Evolutionary conservation across 2,888 invertebrate species (phyloP), one percentile per base, ranked within the genome.

Genomic region (Halictus quadricinctus): DNA sequence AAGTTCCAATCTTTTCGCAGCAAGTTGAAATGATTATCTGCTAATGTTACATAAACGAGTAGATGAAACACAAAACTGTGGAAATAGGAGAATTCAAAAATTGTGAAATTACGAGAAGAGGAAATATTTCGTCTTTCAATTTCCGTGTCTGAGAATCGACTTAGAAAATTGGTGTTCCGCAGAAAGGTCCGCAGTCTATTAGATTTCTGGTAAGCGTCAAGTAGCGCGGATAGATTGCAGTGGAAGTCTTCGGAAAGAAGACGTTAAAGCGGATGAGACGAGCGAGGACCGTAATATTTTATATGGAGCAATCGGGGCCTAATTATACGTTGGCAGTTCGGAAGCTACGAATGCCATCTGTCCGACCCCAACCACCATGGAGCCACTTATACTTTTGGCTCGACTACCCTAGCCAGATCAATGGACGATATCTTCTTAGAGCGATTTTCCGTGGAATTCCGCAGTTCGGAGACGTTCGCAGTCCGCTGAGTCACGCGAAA

Each of bases 401-500:
- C 73, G 10, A 50, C 54, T 58, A 58, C 54, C 48, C 66, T 21
- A n/a, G 66, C 48, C 76, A 29, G 81, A 76, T 81, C 83, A 80
- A 80, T 83, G 83, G 13, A 46, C 13, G 43, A 75, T 80, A 75
- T 70, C 58, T 80, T 74, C 70, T 81, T 81, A 8, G 25, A 69
- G 7, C 80, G 69, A 80, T 69, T 15, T 58, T 29, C 64, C 18
- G 18, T 29, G 29, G 64, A 72, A 72, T 81, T 80, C 69, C 21
- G n/a, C 54, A 54, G 36, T 54, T 54, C 21, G 36, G 29, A 54
- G 21, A 50, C 7, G 36, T 13, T 36, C 25, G 36, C 3, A n/a
- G 36, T 25, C 21, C 21, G 73, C 29, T 50, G 70, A 70, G 43
- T 70, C 70, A 70, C 43, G 41, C 43, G 18, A 50, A 70, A 73